Conservation (phyloP, 2,113 vertebrate genomes). For the Emydocephalus ijimae region DNA sequence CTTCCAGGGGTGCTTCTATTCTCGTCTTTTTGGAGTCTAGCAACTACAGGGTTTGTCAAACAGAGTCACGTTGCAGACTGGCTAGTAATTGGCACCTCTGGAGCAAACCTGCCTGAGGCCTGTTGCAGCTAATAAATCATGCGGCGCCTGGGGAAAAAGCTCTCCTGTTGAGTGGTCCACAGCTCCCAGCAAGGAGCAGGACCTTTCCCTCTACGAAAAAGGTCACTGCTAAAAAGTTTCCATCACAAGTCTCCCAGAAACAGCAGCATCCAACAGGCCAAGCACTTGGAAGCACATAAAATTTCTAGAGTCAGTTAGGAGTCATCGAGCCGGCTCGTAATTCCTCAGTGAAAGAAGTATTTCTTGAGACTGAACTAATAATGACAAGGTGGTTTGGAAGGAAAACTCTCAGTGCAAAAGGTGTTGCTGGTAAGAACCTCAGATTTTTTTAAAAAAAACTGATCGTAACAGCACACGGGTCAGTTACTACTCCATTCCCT, state of each 20-base stretch:
- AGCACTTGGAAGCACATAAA: background rate
- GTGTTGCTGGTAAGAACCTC: background rate
- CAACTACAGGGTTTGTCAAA: background rate
- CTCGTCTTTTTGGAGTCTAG: background rate
- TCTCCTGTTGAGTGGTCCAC: background rate
- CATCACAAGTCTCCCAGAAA: background rate
- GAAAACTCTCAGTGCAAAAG: background rate
- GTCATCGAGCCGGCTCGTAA: background rate
- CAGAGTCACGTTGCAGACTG: background rate
- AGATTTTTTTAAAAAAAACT: background rate
- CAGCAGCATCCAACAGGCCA: background rate
- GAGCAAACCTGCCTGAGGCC: background rate
- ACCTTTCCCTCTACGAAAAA: background rate
- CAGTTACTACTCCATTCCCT: background rate
- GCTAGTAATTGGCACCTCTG: background rate
- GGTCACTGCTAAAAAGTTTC: background rate
- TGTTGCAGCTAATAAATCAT: background rate
- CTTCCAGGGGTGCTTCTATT: background rate
- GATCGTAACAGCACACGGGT: background rate
- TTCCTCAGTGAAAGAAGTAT: background rate
- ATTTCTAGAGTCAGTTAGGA: background rate
- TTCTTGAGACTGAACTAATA: background rate
- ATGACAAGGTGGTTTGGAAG: background rate
- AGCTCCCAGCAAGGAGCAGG: background rate
- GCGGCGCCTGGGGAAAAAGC: background rate